Percentiles rank a stretch among this genome's conserved stretches.
These are phyloP conservation scores for Rotaria socialis DNA, from an alignment of 2,888 invertebrate genomes.

Conservation along the genomic window DNA sequence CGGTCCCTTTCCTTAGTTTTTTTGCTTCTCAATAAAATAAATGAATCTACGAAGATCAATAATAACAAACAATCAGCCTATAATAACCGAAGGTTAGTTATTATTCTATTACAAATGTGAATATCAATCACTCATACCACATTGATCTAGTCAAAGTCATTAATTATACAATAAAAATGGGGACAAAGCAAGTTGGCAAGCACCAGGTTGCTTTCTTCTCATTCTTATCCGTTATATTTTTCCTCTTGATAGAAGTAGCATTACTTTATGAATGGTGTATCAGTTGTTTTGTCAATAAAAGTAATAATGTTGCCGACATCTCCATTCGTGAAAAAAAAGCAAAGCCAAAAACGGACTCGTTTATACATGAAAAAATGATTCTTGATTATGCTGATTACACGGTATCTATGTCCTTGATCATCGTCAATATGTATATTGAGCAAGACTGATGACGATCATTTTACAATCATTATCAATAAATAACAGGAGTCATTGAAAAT, in stretches of 20 bases:
- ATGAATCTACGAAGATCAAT: neutral
- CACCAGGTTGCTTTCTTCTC: constrained; percentile 26
- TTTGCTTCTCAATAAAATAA: neutral
- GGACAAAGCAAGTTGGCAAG: neutral
- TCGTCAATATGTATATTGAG: neutral
- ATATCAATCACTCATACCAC: neutral
- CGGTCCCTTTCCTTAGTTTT: neutral
- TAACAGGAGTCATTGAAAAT: neutral
- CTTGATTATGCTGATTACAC: constrained; percentile 20
- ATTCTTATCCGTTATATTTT: neutral
- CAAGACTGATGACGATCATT: neutral
- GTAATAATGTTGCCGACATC: neutral
- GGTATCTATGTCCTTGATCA: neutral
- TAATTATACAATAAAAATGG: neutral
- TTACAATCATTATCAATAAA: neutral
- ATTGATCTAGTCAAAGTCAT: constrained; percentile 18
- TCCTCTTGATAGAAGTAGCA: neutral
- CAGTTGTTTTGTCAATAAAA: neutral
- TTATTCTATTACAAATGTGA: neutral
- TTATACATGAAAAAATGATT: neutral
- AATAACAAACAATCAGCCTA: neutral
- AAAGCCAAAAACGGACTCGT: neutral
- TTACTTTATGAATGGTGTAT: constrained; percentile 1
- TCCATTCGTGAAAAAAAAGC: neutral
- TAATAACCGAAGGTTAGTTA: constrained; percentile 11